Evolutionary conservation across 2,888 invertebrate species (phyloP), one percentile per base, ranked within the genome.

Genomic region (Reticulitermes lucifugus): DNA sequence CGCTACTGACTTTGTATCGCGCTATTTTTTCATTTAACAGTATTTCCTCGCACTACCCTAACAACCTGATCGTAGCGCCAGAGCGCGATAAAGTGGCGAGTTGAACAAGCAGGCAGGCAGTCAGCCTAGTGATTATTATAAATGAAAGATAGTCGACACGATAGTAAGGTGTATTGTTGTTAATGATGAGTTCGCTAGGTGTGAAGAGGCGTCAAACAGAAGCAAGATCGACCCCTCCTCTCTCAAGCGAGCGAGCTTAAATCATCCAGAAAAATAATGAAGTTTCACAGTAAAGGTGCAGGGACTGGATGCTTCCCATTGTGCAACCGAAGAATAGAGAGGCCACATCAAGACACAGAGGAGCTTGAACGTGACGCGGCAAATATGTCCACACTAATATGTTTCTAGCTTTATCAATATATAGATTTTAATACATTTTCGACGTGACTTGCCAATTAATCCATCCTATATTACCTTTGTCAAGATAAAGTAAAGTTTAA

Each of bases 131-230:
- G 81, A 46, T 81, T 81, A 81, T 81, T 81, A 81, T 81, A 81
- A 81, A 81, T 81, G 65, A 81, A 81, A 81, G 81, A 81, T 81
- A 81, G 81, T 81, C 35, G 81, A 65, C 70, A 70, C 35, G 81
- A 81, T 81, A 65, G 81, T n/a, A 65, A 22, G 43, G 46, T 43
- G 65, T 70, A 81, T 81, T 81, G 81, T 81, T 65, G 81, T 81
- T 81, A 81, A 81, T 81, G 81, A 81, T 81, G 81, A 81, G 81
- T 41, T 81, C 25, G 65, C 81, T 43, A 81, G 81, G 81, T 81
- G 81, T 81, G 81, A 81, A 81, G 81, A 70, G n/a, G 81, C 81
- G 81, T 81, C 81, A 81, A 81, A 81, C 81, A 81, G 81, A 81
- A 81, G 81, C 81, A 81, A 81, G 25, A 41, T 55, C 59, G 22